phyloP scores from a whole-genome alignment of 2,797 vertebrate genomes.

The Sebastes wilsoni region DNA sequence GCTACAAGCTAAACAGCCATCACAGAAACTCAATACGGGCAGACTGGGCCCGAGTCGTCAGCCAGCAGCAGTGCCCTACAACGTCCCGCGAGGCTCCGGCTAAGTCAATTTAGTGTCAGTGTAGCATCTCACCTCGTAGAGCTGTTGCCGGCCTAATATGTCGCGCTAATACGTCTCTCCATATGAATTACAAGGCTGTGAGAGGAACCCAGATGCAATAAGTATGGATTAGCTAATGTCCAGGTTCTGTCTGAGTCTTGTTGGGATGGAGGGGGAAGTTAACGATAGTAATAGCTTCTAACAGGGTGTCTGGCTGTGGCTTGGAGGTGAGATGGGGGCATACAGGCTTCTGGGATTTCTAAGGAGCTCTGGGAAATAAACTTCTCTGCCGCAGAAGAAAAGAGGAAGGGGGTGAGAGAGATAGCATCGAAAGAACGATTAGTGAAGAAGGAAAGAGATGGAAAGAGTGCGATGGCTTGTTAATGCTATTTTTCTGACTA shows the following conservation, averaged over 20 bases:
- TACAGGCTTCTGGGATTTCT: slow-evolving; percentile 69
- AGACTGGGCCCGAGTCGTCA: slow-evolving; percentile 56
- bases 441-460: slow-evolving; percentile 61
- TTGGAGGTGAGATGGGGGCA: slow-evolving; percentile 67
- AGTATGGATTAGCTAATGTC: slow-evolving; percentile 85
- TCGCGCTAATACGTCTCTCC: slow-evolving; percentile 86
- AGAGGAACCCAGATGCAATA: slow-evolving; percentile 81
- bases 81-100: slow-evolving; percentile 66
- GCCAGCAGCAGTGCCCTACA: slow-evolving; percentile 63
- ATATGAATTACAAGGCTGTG: slow-evolving; percentile 84
- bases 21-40: slow-evolving; percentile 82
- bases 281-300: slow-evolving; percentile 69
- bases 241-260: slow-evolving; percentile 78
- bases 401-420: slow-evolving; percentile 34
- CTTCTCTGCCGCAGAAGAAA: slow-evolving; percentile 52
- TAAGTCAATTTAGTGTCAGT: slow-evolving; percentile 82
- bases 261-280: slow-evolving; percentile 39
- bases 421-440: slow-evolving; percentile 76
- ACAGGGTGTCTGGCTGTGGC: slow-evolving; percentile 77
- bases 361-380: slow-evolving; percentile 78
- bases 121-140: slow-evolving; percentile 78
- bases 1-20: slow-evolving; percentile 77
- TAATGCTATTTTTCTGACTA: slow-evolving; percentile 72
- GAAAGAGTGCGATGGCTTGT: slow-evolving; percentile 58
- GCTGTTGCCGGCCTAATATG: slow-evolving; percentile 80